A percentile compares a stretch with the other conserved stretches of the same genome.
Evolutionary conservation across 2,113 vertebrate genomes (phyloP).

Genomic region (Aspidoscelis tigris): DNA sequence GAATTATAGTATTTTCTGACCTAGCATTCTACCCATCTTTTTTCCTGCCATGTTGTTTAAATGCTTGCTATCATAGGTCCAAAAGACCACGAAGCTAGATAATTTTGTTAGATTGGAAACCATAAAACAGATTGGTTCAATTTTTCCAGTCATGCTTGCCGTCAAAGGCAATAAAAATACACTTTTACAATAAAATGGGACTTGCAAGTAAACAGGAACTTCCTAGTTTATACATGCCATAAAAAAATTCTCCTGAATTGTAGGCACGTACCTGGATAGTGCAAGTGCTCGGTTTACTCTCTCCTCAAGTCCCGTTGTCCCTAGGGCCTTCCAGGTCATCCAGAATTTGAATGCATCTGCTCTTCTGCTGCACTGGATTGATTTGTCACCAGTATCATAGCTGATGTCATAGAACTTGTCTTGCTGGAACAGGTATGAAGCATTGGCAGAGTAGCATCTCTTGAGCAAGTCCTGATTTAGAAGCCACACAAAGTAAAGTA

Average conservation of each 20-base stretch:
- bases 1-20: too few species aligned
- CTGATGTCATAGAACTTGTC: slow-evolving; percentile 88
- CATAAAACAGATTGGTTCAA: too few species aligned
- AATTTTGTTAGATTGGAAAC: too few species aligned
- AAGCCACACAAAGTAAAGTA: background rate
- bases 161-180: background rate
- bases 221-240: background rate
- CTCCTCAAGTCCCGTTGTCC: slow-evolving; percentile 80
- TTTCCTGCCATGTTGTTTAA: too few species aligned
- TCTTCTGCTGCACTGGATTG: slow-evolving; percentile 87
- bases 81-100: too few species aligned
- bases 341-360: slow-evolving; percentile 87
- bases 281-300: slow-evolving; percentile 84
- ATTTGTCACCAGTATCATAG: slow-evolving; percentile 87
- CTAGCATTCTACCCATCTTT: too few species aligned
- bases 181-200: background rate
- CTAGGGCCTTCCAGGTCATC: slow-evolving; percentile 88
- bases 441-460: slow-evolving; percentile 81
- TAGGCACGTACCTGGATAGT: slow-evolving; percentile 75
- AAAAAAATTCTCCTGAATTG: background rate
- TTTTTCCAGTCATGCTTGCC: background rate
- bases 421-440: slow-evolving; percentile 86
- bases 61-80: too few species aligned
- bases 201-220: background rate
- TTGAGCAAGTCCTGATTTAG: slow-evolving; percentile 79